Percentiles rank a stretch among this genome's conserved stretches.
These are phyloP conservation scores for Scotopteryx bipunctaria DNA, from an alignment of 2,888 invertebrate species.

Conservation along the genomic window DNA sequence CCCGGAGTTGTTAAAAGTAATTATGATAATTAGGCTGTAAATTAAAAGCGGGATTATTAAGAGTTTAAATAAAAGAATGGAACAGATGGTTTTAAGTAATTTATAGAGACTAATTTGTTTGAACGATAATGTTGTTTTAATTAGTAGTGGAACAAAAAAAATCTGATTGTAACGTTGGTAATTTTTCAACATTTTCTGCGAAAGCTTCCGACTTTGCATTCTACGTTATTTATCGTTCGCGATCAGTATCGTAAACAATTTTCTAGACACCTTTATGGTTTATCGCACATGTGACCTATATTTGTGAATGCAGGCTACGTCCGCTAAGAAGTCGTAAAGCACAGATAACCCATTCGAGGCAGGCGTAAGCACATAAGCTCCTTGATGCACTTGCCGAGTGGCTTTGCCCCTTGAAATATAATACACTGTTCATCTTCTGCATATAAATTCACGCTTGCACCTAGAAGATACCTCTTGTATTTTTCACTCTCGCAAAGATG, in stretches of 20 bases:
- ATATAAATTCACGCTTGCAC: neutral
- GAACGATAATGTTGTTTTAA: constrained; percentile 11
- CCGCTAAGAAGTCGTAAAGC: constrained; percentile 33
- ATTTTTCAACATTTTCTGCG: constrained; percentile 1
- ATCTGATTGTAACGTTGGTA: neutral
- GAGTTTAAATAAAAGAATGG: constrained; percentile 24
- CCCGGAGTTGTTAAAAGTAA: constrained; percentile 20
- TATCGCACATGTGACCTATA: constrained; percentile 27
- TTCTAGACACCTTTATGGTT: constrained; percentile 17
- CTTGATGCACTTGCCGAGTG: constrained; percentile 30
- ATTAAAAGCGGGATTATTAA: constrained; percentile 27
- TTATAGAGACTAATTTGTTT: constrained; percentile 15
- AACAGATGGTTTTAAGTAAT: constrained; percentile 24
- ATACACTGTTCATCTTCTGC: constrained; percentile 3
- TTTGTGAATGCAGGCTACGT: constrained; percentile 30
- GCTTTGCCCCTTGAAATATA: constrained; percentile 11
- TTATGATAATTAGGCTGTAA: constrained; percentile 29
- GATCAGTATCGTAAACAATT: constrained; percentile 15
- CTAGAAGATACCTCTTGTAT: too few species aligned
- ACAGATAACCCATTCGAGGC: constrained; percentile 35
- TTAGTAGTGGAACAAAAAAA: constrained; percentile 1
- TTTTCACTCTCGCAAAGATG: too few species aligned
- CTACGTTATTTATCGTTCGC: neutral
- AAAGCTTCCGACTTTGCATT: constrained; percentile 1
- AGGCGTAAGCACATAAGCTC: constrained; percentile 35